Percentiles rank a stretch among this genome's conserved stretches.
Evolutionary conservation across 2,797 vertebrate genomes (phyloP).

Genomic region (Rhabdophis nuchalis): DNA sequence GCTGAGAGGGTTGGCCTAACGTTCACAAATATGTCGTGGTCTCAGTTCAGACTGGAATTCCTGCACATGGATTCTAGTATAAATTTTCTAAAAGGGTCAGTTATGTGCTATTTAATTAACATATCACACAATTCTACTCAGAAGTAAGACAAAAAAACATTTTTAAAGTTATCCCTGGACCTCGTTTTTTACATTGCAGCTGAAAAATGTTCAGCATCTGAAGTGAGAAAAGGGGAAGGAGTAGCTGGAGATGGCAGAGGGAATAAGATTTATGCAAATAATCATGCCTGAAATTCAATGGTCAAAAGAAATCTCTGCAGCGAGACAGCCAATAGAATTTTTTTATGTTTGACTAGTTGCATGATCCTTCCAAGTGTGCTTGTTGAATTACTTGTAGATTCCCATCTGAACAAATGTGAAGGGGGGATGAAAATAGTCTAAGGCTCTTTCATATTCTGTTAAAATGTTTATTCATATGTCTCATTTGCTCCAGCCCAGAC

Average conservation of each 20-base stretch:
- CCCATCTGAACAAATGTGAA: slow-evolving; percentile 25
- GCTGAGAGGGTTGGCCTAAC: not conserved
- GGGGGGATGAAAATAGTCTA: slow-evolving; percentile 23
- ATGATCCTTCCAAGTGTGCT: slow-evolving; percentile 43
- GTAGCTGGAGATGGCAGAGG: not conserved
- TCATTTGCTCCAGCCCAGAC: not conserved
- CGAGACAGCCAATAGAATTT: slow-evolving; percentile 44
- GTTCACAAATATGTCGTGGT: not conserved
- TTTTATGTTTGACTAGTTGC: slow-evolving; percentile 33
- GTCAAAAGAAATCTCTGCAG: slow-evolving; percentile 53
- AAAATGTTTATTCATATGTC: not conserved
- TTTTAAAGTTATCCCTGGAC: not conserved
- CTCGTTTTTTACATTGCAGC: not conserved
- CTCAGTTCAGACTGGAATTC: not conserved
- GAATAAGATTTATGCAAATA: slow-evolving; percentile 28
- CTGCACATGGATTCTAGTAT: not conserved
- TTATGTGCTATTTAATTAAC: not conserved
- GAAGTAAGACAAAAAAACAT: not conserved
- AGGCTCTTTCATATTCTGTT: slow-evolving; percentile 15
- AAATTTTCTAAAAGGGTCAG: not conserved
- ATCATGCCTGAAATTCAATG: slow-evolving; percentile 55
- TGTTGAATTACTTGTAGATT: slow-evolving; percentile 49
- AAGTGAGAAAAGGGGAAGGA: not conserved
- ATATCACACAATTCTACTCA: not conserved
- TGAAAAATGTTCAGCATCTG: not conserved